Base-by-base conservation (phyloP, 2,797 vertebrate species). In the Myioborus miniatus region DNA sequence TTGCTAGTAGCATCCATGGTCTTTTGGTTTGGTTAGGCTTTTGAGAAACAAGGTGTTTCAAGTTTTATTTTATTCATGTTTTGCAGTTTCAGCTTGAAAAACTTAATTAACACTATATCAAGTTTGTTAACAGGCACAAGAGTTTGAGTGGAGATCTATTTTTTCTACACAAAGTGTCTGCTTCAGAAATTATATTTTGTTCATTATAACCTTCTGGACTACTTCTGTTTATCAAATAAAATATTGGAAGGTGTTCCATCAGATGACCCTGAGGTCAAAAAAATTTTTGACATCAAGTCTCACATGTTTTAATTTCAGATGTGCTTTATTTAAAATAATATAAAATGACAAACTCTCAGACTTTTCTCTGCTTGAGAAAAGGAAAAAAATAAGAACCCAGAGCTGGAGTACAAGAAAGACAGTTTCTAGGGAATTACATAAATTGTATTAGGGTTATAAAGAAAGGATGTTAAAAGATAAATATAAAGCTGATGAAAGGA, bases 151-250 rank as follows among this genome's bases (percentile, higher is more conserved):
- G 78, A 91, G 18, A 65, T 27, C 55, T 81, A 46, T 20, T 90
- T 63, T 76, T 55, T 86, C 29, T 84, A 18, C 12, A 47, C 43
- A 55, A 67, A 87, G 15, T 36, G 12, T 36, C 59, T 72, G 22
- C 37, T 83, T 78, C 74, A 92, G 62, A 92, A 95, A 95, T 82
- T n/a, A 72, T 8, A 65, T 75, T 86, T 65, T 90, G 70, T 82
- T 87, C 23, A 80, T 49, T 17, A 82, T 77, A 37, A 84, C 20
- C 30, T 75, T 58, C 58, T 56, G 85, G 36, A 91, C 72, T 84
- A 52, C 55, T 89, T 96, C 36, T 80, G 3, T 49, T 79, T 68
- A 71, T 80, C 55, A 83, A 85, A 91, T 49, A 89, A 92, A 95
- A 89, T 88, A 58, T 50, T 87, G 53, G 39, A 82, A 91, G 22